Conservation (phyloP, 2,888 invertebrate species). For the Clepsis dumicolana region DNA sequence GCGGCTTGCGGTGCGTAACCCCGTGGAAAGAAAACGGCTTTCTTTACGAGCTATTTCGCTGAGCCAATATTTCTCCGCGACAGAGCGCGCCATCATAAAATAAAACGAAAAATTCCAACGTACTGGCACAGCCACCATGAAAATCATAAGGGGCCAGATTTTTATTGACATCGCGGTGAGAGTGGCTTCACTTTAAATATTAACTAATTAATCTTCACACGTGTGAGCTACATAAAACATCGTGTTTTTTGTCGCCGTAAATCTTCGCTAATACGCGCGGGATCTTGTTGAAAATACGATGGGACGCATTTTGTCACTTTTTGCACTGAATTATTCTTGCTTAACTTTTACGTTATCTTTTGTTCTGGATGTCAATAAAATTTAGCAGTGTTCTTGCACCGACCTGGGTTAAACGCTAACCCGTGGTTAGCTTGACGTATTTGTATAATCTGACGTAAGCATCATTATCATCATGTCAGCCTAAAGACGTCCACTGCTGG, state of each 20-base stretch:
- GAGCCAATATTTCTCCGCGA: constrained; percentile 86
- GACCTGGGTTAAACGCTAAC: too few species aligned
- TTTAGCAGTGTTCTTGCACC: too few species aligned
- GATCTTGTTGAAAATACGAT: neutral
- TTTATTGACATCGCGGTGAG: constrained; percentile 76
- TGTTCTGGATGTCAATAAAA: too few species aligned
- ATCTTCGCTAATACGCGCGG: neutral
- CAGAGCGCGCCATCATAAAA: constrained; percentile 85
- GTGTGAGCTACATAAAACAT: constrained; percentile 1
- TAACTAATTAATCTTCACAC: constrained; percentile 43
- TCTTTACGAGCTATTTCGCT: constrained; percentile 86
- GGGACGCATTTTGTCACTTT: too few species aligned
- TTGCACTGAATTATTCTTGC: too few species aligned
- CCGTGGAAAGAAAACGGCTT: constrained; percentile 81
- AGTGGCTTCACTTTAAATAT: constrained; percentile 59
- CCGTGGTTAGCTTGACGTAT: too few species aligned
- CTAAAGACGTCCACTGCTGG: too few species aligned
- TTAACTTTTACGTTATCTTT: too few species aligned
- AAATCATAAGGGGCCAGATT: constrained; percentile 84
- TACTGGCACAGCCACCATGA: constrained; percentile 78
- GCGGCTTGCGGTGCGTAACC: constrained; percentile 82
- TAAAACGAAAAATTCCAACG: constrained; percentile 86
- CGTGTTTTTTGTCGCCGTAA: neutral
- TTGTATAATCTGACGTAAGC: too few species aligned
- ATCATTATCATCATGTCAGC: too few species aligned